These are phyloP conservation scores for Eurytoma adleriae DNA, from an alignment of 2,888 invertebrate species.

Conservation along the genomic window DNA sequence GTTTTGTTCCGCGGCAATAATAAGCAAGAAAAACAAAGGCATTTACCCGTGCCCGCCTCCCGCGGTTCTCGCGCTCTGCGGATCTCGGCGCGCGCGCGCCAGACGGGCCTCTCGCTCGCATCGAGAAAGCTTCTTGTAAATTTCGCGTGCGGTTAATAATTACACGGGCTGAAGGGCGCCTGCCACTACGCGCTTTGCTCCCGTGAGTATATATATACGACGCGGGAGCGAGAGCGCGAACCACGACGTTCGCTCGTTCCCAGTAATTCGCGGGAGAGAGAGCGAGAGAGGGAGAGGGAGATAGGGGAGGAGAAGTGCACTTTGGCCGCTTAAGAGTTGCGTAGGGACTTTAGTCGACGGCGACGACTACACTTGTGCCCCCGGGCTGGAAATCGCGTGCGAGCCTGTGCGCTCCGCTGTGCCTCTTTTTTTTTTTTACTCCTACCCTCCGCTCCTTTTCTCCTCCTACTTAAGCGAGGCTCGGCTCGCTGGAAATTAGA, in stretches of 20 bases:
- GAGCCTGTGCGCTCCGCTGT: not conserved
- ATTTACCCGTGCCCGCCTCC: conserved; percentile 27
- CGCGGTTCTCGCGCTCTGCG: not conserved
- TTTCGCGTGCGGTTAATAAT: conserved; percentile 51
- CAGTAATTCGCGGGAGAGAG: not conserved
- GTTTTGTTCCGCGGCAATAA: conserved; percentile 19
- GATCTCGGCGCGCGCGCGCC: not conserved
- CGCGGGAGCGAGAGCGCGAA: not conserved
- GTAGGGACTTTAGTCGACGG: conserved; percentile 50
- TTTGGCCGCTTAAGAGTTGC: conserved; percentile 25
- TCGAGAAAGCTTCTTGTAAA: conserved; percentile 43
- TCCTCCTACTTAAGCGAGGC: not conserved
- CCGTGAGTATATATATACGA: not conserved
- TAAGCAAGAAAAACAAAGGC: conserved; percentile 43
- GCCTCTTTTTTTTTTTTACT: not conserved
- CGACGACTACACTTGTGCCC: conserved; percentile 22
- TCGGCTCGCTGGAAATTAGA: conserved; percentile 35
- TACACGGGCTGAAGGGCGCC: conserved; percentile 30
- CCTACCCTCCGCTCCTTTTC: conserved; percentile 3
- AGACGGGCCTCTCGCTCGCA: not conserved
- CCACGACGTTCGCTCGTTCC: not conserved
- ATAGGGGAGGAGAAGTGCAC: conserved; percentile 27
- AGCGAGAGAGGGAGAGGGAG: conserved; percentile 2
- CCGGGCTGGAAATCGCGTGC: conserved; percentile 43
- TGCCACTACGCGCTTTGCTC: not conserved